Evolutionary conservation across 2,113 vertebrate species (phyloP).

Genomic region (Phodopus roborovskii): DNA sequence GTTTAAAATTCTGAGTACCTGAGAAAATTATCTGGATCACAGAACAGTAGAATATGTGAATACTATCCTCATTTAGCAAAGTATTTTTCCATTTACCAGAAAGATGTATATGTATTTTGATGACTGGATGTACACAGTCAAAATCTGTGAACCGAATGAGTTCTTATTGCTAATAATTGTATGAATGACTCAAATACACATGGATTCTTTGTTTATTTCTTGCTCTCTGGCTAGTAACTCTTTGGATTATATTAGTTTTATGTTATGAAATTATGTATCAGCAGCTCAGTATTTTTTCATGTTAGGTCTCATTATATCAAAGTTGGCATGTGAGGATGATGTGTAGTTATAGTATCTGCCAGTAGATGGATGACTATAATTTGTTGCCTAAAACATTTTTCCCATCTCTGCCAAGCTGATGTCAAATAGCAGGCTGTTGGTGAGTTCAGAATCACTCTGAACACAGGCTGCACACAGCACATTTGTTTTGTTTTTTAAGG

Average conservation of each 20-base stretch:
- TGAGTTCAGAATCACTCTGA: slow-evolving; percentile 40
- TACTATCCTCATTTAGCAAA: background rate
- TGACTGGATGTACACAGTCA: background rate
- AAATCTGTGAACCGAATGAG: slow-evolving; percentile 26
- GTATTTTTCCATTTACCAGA: slow-evolving; percentile 32
- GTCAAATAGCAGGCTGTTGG: background rate
- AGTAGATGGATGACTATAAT: background rate
- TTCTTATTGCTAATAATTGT: slow-evolving; percentile 23
- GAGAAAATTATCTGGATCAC: background rate
- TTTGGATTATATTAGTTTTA: slow-evolving; percentile 16
- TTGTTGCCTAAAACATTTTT: background rate
- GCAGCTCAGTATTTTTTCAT: slow-evolving; percentile 3
- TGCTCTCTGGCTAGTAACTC: background rate
- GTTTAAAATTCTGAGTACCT: slow-evolving; percentile 42
- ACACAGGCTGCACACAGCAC: background rate
- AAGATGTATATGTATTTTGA: slow-evolving; percentile 30
- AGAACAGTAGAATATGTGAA: slow-evolving; percentile 1
- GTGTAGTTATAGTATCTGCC: background rate
- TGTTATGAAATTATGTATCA: background rate
- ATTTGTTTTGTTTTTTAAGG: background rate
- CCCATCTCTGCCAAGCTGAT: background rate
- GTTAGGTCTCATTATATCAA: background rate
- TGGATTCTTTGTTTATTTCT: slow-evolving; percentile 39
- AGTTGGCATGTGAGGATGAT: background rate
- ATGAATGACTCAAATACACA: slow-evolving; percentile 47